Evolutionary conservation across 2,888 invertebrate species (phyloP), one percentile per base, ranked within the genome.

Genomic region (Nyleta sp.): DNA sequence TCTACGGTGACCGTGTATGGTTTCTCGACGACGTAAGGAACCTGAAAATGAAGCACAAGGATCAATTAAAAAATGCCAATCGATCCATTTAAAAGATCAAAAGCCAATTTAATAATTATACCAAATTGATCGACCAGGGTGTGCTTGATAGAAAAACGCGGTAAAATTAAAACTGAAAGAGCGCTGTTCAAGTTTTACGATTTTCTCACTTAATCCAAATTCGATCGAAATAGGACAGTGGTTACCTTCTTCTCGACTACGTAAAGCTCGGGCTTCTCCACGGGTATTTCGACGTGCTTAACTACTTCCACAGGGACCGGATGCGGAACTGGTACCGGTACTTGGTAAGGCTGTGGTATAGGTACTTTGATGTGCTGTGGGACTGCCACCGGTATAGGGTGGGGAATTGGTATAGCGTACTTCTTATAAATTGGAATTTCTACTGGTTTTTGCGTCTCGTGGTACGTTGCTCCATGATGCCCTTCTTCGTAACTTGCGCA

Each of bases 341-440:
- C 93, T 31, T 93, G 92, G 88, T 93, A 93, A 15, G 93, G 93
- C 64, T 93, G 93, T 0, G 93, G 93, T 2, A 93, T 92, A 8
- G 92, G 92, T 1, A 93, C 91, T 75, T 91, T 91, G 11, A 93
- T 92, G n/a, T 91, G 91, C 60, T 93, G 92, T 0, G 92, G 92
- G 2, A 92, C 92, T 3, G 92, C 91, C 0, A 92, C 92, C 0
- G 92, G 92, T 1, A 92, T 91, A 1, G 93, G 93, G 84, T 93
- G 92, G 1, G 93, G 93, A 55, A 93, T 92, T 78, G 91, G 91
- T 87, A 93, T 92, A 15, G 92, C 92, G 78, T 89, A 90, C 84
- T 78, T 78, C 53, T 87, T 88, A 72, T 89, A 89, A 62, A 90
- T 86, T 18, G 90, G 89, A 40, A 90, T 85, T 72, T 89, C 87